Evolutionary conservation across 2,113 vertebrate species (phyloP).

Genomic region (Oxyruncus cristatus): DNA sequence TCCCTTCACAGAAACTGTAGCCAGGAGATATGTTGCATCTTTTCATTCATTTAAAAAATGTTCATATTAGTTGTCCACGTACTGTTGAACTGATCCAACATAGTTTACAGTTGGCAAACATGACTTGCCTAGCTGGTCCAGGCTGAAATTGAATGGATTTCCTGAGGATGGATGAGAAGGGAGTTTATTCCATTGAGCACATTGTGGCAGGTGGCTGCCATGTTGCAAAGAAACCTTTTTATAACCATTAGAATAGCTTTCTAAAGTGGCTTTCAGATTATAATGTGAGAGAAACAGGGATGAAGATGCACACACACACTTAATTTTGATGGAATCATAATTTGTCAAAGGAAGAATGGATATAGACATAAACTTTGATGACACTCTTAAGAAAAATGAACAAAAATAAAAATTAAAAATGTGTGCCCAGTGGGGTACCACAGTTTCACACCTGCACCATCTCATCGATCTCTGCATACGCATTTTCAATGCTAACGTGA

Average conservation of each 20-base stretch:
- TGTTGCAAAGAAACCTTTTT: not conserved
- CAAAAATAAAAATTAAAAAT: not conserved
- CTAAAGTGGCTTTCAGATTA: not conserved
- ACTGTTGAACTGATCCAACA: not conserved
- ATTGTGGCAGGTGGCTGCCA: not conserved
- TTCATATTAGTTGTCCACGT: not conserved
- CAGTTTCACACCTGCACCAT: not conserved
- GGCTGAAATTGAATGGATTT: not conserved
- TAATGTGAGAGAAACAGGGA: not conserved
- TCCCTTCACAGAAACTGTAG: not conserved
- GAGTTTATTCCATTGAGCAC: not conserved
- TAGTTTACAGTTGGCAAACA: not conserved
- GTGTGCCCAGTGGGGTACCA: not conserved
- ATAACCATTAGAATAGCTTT: not conserved
- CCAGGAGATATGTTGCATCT: not conserved
- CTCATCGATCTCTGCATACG: not conserved
- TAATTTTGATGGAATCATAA: not conserved
- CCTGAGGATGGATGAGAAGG: not conserved
- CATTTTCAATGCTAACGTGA: not conserved
- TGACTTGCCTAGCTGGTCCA: not conserved
- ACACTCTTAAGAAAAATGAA: not conserved
- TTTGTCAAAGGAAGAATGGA: not conserved
- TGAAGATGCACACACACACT: not conserved
- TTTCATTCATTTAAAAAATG: not conserved
- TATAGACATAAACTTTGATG: not conserved